Evolutionary conservation across 2,888 invertebrate genomes (phyloP), one percentile per base, ranked within the genome.

Genomic region (Lomographa bimaculata): DNA sequence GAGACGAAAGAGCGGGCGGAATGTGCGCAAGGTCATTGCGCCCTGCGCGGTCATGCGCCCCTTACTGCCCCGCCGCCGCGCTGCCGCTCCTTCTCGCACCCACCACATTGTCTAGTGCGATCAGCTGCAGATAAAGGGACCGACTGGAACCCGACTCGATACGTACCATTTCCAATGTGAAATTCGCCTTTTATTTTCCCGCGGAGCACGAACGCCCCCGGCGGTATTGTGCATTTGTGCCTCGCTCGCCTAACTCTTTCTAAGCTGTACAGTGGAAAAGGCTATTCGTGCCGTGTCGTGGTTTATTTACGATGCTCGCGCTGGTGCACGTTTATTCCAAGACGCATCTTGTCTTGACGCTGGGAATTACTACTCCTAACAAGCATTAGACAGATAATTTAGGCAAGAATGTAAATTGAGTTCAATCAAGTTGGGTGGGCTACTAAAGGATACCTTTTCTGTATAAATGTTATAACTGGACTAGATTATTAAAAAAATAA

Each of bases 21-120:
- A 84, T 86, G 84, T 75, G 76, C 74, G 79, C 89, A 89, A 89
- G 89, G 89, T 87, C 89, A 87, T 87, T 89, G 87, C 84, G 86
- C 87, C 82, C 85, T 78, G 83, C 84, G 83, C 89, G 89, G 89
- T 89, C 89, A 89, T 85, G 85, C 79, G 80, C 86, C 53, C 51
- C 49, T 72, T 73, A 71, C 74, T 64, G 71, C 72, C 64, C 58
- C 50, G 56, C 60, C 68, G 60, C 59, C 53, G 64, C 58, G 54
- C 53, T 48, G 58, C 39, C 14, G 53, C 51, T 52, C 42, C 43
- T 57, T 54, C 67, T 67, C 60, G 54, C 67, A 63, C 61, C 66
- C 63, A 71, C 79, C 76, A 77, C 78, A 84, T 84, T 83, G 80
- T 82, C 82, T 83, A 81, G 75, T 64, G 61, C 76, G 85, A 86